Conservation (phyloP, 2,888 invertebrate genomes). For the Calameuta filiformis region DNA sequence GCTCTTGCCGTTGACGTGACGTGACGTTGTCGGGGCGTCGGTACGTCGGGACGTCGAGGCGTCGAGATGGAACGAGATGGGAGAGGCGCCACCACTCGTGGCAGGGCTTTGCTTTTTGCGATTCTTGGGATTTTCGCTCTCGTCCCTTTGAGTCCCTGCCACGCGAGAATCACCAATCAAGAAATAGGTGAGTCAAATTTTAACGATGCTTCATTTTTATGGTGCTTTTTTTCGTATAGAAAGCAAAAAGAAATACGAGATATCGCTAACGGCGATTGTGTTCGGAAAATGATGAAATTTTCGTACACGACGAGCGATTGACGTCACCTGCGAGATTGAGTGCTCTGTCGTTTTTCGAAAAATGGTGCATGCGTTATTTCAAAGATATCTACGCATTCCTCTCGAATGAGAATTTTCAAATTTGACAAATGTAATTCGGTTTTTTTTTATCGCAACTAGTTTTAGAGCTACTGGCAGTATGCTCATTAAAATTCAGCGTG, state of each 20-base stretch:
- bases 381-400: not conserved
- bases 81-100: slow-evolving; percentile 21
- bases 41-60: slow-evolving; percentile 37
- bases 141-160: slow-evolving; percentile 32
- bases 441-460: not conserved
- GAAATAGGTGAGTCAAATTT: slow-evolving; percentile 57
- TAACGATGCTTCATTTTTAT: not conserved
- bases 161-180: slow-evolving; percentile 56
- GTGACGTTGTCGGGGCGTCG: slow-evolving; percentile 43
- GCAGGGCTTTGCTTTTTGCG: slow-evolving; percentile 5
- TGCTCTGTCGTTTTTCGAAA: not conserved
- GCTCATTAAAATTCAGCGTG: not conserved
- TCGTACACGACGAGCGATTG: not conserved
- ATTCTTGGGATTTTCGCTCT: slow-evolving; percentile 33
- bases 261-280: not conserved
- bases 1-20: slow-evolving; percentile 37
- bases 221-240: not conserved
- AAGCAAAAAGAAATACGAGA: not conserved
- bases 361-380: not conserved
- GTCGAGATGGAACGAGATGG: slow-evolving; percentile 49
- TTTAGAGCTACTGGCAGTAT: not conserved
- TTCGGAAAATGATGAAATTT: not conserved
- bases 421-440: not conserved
- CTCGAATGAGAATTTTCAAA: not conserved
- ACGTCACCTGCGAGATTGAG: not conserved